These are phyloP conservation scores for Drosophila novamexicana DNA, from an alignment of 1,140 invertebrate genomes.

Conservation along the genomic window DNA sequence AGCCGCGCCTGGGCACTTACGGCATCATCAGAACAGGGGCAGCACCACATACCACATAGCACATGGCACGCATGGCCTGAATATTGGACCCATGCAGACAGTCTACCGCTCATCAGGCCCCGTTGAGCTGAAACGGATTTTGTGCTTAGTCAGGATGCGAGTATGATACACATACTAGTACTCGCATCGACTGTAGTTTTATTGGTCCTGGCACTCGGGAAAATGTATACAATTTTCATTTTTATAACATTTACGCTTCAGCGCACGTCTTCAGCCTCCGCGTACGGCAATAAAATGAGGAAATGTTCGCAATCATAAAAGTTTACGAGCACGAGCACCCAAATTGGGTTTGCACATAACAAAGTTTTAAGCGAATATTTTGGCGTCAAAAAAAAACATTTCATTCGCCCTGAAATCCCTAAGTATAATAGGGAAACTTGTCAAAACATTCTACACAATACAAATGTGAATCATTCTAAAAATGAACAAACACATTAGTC, in stretches of 20 bases:
- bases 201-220: constrained; percentile 60
- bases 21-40: constrained; percentile 64
- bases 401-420: not conserved
- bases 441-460: constrained; percentile 39
- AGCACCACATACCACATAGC: constrained; percentile 14
- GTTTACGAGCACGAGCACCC: constrained; percentile 61
- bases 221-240: constrained; percentile 76
- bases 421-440: constrained; percentile 39
- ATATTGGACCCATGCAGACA: not conserved
- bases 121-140: constrained; percentile 69
- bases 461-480: constrained; percentile 1
- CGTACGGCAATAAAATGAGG: constrained; percentile 61
- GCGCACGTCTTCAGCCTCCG: constrained; percentile 56
- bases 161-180: constrained; percentile 20
- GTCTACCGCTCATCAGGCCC: constrained; percentile 39
- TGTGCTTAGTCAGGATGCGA: constrained; percentile 71
- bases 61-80: constrained; percentile 8
- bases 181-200: constrained; percentile 30
- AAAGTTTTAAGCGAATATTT: constrained; percentile 35
- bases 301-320: constrained; percentile 72
- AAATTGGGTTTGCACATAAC: constrained; percentile 54
- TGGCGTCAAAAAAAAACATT: constrained; percentile 6
- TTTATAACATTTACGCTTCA: constrained; percentile 69
- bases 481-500: constrained; percentile 43
- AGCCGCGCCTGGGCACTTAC: constrained; percentile 77